Evolutionary conservation across 2,888 invertebrate genomes (phyloP).

Genomic region (Heteromyza rotundicornis): DNA sequence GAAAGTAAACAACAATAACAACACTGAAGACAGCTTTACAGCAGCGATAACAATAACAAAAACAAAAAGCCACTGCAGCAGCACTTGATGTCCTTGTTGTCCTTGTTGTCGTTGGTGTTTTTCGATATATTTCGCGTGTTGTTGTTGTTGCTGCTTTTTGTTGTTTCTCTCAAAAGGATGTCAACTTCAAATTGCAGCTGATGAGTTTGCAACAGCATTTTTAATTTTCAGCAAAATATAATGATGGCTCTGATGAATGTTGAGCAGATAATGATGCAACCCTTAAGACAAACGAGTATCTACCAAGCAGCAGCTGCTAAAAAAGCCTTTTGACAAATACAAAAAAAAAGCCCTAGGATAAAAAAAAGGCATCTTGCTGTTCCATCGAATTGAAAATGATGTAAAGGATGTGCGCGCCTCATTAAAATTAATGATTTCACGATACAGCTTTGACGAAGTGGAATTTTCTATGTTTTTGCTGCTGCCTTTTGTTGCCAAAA

Average conservation of each 20-base stretch:
- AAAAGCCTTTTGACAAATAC: not conserved
- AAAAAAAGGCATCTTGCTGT: not conserved
- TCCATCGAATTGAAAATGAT: not conserved
- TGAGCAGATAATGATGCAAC: not conserved
- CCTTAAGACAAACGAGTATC: not conserved
- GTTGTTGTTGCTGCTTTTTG: not conserved
- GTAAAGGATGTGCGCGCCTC: conserved; percentile 16
- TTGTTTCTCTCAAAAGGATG: not conserved
- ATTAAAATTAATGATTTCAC: conserved; percentile 35
- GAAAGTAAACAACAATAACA: not conserved
- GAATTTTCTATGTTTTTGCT: too few relatives aligned
- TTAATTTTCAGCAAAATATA: not conserved
- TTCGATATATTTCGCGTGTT: too few relatives aligned
- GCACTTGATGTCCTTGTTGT: too few relatives aligned
- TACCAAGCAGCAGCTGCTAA: not conserved
- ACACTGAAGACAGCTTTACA: conserved; percentile 10
- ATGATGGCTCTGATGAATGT: not conserved
- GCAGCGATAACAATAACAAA: conserved; percentile 27
- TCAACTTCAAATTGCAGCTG: conserved; percentile 1
- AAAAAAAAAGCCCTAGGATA: too few relatives aligned
- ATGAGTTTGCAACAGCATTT: too few relatives aligned
- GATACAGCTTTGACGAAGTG: too few relatives aligned
- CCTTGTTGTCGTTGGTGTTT: too few relatives aligned
- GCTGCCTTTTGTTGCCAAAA: too few relatives aligned
- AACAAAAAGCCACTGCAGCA: conserved; percentile 12